Conservation (phyloP, 2,113 vertebrate genomes). For the Halcyon malimbica region DNA sequence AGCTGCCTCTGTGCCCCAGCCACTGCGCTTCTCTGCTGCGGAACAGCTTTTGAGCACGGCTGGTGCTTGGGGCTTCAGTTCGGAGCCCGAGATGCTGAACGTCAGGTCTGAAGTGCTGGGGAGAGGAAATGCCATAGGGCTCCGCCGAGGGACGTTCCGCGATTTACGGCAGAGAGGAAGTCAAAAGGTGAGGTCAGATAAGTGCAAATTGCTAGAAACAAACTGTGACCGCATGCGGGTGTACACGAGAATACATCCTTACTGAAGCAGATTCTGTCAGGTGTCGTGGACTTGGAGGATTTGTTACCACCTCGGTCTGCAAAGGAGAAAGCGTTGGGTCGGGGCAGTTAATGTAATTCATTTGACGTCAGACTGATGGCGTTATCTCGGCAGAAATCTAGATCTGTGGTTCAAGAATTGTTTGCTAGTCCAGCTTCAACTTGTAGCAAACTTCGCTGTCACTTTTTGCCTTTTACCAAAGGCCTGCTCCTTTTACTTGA, state of each 20-base stretch:
- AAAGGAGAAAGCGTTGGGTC: neutral
- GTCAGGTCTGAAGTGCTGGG: neutral
- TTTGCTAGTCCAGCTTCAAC: neutral
- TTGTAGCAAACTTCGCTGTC: neutral
- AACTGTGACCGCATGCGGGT: neutral
- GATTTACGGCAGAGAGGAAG: neutral
- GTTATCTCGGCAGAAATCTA: neutral
- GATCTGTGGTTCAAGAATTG: neutral
- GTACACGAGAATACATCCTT: neutral
- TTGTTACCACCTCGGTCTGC: neutral
- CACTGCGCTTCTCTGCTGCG: neutral
- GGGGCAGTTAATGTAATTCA: neutral
- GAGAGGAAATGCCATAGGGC: neutral
- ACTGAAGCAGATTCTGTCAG: neutral
- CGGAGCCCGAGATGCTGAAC: neutral
- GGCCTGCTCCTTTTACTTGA: neutral
- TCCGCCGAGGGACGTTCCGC: neutral
- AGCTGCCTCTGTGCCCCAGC: neutral
- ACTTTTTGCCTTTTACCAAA: neutral
- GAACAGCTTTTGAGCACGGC: neutral
- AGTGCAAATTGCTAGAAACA: neutral
- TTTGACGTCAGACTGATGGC: neutral
- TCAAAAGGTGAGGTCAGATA: neutral
- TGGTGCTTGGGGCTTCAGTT: neutral
- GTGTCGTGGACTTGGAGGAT: neutral